These are phyloP conservation scores for Daktulosphaira vitifoliae DNA, from an alignment of 1,140 invertebrate species.

Conservation along the genomic window DNA sequence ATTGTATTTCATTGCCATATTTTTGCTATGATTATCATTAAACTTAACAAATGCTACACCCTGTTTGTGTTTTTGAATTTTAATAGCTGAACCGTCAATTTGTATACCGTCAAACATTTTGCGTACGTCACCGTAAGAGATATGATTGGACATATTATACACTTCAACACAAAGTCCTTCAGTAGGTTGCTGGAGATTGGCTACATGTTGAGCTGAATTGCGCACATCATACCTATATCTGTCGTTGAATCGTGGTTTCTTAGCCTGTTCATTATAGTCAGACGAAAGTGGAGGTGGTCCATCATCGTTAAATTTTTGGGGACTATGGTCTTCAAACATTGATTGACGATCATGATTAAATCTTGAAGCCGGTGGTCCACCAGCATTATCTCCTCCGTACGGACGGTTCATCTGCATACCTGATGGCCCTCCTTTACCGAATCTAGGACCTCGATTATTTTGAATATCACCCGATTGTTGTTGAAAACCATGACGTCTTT, in stretches of 20 bases:
- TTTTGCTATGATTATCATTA: background rate
- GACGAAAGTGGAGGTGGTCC: background rate
- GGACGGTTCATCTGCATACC: background rate
- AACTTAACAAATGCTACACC: slow-evolving; percentile 16
- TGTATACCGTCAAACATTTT: slow-evolving; percentile 22
- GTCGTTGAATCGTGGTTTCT: background rate
- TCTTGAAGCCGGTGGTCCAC: background rate
- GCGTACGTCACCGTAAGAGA: slow-evolving; percentile 12
- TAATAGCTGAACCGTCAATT: slow-evolving; percentile 11
- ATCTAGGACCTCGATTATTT: too few species aligned
- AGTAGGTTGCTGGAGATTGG: background rate
- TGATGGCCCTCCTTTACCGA: too few species aligned
- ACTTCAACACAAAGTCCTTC: background rate
- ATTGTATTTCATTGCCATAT: background rate
- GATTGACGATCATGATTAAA: background rate
- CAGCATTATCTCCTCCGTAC: background rate
- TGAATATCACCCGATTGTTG: too few species aligned
- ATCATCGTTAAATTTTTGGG: background rate
- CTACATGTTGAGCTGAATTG: background rate
- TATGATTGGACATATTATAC: slow-evolving; percentile 1
- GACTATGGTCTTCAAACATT: background rate
- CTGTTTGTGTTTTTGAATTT: slow-evolving; percentile 12
- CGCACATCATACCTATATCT: slow-evolving; percentile 20
- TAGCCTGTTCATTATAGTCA: background rate
- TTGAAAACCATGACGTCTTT: too few species aligned